Base-by-base conservation (phyloP, 2,797 vertebrate genomes). In the Chromis chromis region DNA sequence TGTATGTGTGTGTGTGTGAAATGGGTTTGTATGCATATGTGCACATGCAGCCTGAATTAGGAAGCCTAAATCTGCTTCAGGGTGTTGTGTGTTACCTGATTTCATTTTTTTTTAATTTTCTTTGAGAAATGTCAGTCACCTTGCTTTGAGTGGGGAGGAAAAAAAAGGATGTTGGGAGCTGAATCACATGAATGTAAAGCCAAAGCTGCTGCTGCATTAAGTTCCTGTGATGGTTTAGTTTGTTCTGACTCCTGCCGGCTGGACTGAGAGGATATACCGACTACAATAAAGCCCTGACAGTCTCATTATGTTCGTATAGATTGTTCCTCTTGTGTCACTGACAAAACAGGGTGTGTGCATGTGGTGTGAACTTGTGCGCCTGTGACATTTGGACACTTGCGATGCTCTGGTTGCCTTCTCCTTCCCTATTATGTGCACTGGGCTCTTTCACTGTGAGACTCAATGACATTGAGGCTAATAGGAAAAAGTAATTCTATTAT, bases 401-500 rank as follows among this genome's bases (percentile, higher is more conserved):
- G 39, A 8, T 55, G n/a, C 53, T 69, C 39, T 39, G 36, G 50
- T 74, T 64, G 36, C 79, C 68, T 63, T 52, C 59, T 77, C 70
- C 72, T 62, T 65, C 31, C 64, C 72, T 19, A 76, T 84, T 76
- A 73, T 88, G 66, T 78, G 52, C 76, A 53, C 62, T 72, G 52
- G 66, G 73, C 73, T 78, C 74, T 84, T 82, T 86, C 70, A 64
- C 44, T 76, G 56, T 62, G 40, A 76, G 64, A 69, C 81, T 86
- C 65, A 81, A 53, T 83, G 84, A 83, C 81, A 85, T 61, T 73
- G 80, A 84, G 61, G 82, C 70, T 77, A 87, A 88, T 82, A 84
- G 81, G 73, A 77, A 84, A 42, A 82, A 79, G 83, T 86, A 86
- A 92, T 89, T 84, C 48, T 80, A 86, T 87, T 90, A 86, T 86